Conservation (phyloP, 2,797 vertebrate genomes). For the Parotocinclus haroldoi region DNA sequence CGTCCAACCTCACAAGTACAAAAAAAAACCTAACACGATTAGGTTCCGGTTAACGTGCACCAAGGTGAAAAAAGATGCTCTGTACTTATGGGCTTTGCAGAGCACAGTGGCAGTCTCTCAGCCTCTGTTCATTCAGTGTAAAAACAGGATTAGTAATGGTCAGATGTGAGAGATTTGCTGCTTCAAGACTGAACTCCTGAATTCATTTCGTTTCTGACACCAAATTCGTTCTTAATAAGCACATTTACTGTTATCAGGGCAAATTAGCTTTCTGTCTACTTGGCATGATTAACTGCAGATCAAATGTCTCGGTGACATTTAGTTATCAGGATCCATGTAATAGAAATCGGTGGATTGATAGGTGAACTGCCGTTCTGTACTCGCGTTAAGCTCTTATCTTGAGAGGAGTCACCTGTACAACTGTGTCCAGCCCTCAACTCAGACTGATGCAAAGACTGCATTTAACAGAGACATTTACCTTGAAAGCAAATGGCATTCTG, state of each 20-base stretch:
- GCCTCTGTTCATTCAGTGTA: background rate
- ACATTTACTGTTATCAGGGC: constrained; percentile 2
- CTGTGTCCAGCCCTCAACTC: too few species aligned
- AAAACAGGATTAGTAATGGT: background rate
- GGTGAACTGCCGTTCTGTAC: constrained; percentile 37
- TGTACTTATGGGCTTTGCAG: background rate
- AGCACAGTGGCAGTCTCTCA: background rate
- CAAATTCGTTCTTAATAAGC: constrained; percentile 32
- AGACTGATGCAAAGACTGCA: background rate
- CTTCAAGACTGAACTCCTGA: constrained; percentile 2
- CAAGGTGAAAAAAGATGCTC: constrained; percentile 29
- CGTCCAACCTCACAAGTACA: background rate
- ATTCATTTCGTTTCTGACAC: constrained; percentile 23
- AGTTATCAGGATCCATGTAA: constrained; percentile 35
- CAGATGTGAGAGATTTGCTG: background rate
- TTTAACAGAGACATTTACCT: constrained; percentile 32
- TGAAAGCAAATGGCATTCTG: constrained; percentile 41
- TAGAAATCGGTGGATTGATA: constrained; percentile 11
- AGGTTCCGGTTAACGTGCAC: background rate
- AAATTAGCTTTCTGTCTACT: constrained; percentile 34
- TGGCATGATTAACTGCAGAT: constrained; percentile 21
- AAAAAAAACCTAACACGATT: constrained; percentile 15
- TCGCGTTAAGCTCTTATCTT: constrained; percentile 38
- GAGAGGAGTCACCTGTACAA: constrained; percentile 43
- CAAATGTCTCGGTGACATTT: constrained; percentile 10